Conservation (phyloP, 1,140 invertebrate genomes). For the Aphis gossypii region DNA sequence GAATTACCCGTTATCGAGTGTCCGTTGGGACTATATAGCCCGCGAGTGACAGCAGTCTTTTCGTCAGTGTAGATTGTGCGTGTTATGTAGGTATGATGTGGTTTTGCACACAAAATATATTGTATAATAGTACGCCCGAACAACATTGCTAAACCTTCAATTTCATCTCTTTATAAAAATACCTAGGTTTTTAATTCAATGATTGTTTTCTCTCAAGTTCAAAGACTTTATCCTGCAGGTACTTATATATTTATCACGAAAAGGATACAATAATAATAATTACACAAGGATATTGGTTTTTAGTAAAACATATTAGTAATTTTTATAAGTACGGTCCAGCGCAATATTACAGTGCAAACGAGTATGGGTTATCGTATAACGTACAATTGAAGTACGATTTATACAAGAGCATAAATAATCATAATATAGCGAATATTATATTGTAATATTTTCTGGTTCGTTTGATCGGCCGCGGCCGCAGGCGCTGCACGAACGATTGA, state of each 20-base stretch:
- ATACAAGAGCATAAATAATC: neutral
- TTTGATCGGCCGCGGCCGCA: constrained; percentile 2
- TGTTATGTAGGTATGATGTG: too few relatives aligned
- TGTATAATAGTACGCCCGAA: neutral
- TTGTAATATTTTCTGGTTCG: constrained; percentile 40
- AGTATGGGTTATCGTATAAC: neutral
- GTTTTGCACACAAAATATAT: neutral
- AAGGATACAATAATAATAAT: neutral
- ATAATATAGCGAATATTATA: neutral
- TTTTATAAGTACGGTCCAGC: neutral
- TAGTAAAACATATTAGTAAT: neutral
- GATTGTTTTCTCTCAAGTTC: neutral
- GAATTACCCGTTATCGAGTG: constrained; percentile 44
- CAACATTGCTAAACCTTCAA: neutral
- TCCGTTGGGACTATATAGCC: constrained; percentile 26
- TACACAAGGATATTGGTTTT: neutral
- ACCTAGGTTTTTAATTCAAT: neutral
- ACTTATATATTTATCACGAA: neutral
- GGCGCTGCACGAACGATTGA: neutral
- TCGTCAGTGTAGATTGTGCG: neutral
- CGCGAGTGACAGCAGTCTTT: constrained; percentile 12
- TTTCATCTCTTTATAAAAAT: neutral
- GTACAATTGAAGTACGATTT: neutral
- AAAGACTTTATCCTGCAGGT: neutral
- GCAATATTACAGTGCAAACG: neutral